These are phyloP conservation scores for Elysia chlorotica DNA, from an alignment of 1,140 invertebrate genomes.

Conservation along the genomic window DNA sequence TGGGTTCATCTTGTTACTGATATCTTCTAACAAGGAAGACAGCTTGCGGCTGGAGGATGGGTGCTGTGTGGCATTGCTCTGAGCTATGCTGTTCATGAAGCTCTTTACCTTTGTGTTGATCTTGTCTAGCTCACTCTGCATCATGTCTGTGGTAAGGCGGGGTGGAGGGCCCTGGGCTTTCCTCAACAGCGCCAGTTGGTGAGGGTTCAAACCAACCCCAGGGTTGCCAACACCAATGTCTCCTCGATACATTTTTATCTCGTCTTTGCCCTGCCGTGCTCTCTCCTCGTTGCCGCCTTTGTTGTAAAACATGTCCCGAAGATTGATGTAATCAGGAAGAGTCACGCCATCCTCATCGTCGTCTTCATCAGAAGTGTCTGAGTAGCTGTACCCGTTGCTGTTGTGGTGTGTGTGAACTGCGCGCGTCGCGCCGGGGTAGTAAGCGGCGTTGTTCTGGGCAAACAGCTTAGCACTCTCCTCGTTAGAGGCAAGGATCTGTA, in stretches of 20 bases:
- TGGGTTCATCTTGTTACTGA: not conserved
- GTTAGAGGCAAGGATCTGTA: conserved; percentile 3
- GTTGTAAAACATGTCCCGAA: not conserved
- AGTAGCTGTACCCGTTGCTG: not conserved
- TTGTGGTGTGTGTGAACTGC: not conserved
- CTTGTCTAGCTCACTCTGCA: conserved; percentile 33
- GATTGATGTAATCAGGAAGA: conserved; percentile 34
- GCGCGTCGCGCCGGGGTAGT: conserved; percentile 25
- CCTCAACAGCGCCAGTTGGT: conserved; percentile 3
- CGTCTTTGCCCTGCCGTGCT: not conserved
- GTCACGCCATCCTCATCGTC: conserved; percentile 37
- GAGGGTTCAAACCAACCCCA: not conserved
- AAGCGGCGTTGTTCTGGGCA: conserved; percentile 25
- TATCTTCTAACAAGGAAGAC: no score
- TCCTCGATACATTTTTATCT: not conserved
- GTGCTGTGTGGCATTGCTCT: not conserved
- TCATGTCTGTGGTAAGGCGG: conserved; percentile 37
- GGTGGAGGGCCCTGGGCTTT: conserved; percentile 9
- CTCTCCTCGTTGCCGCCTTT: not conserved
- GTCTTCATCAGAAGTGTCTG: conserved; percentile 12
- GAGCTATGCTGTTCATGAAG: conserved; percentile 29
- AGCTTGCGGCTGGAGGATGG: not conserved
- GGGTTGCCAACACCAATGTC: not conserved
- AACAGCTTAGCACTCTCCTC: conserved; percentile 12
- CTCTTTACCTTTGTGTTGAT: conserved; percentile 40